Conservation (phyloP, 2,888 invertebrate genomes). For the Brachypterus glaber region DNA sequence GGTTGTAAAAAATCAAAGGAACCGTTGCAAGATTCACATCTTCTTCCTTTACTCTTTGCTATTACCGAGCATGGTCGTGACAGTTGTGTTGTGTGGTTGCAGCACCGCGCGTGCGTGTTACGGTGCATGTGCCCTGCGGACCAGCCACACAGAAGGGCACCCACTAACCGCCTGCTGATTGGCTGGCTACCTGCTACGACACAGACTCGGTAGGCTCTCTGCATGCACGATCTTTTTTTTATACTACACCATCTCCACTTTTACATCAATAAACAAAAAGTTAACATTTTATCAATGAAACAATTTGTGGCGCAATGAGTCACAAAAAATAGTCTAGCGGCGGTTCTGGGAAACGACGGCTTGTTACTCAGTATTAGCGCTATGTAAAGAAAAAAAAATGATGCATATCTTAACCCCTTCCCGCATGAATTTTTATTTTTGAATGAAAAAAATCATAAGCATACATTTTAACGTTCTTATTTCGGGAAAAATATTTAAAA, state of each 20-base stretch:
- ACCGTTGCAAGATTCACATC: not conserved
- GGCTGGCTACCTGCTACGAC: slow-evolving; percentile 38
- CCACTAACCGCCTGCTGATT: slow-evolving; percentile 35
- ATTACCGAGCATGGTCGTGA: slow-evolving; percentile 37
- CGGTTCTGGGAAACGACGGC: too few species aligned
- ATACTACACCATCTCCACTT: slow-evolving; percentile 11
- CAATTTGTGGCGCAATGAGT: too few species aligned
- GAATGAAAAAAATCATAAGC: too few species aligned
- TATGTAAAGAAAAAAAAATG: too few species aligned
- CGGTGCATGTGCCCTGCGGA: slow-evolving; percentile 72
- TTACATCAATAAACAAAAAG: too few species aligned
- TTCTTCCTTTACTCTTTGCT: not conserved
- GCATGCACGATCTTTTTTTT: slow-evolving; percentile 33
- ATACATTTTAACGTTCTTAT: too few species aligned
- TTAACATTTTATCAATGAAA: too few species aligned
- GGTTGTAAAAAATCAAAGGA: not conserved
- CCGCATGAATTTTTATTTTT: too few species aligned
- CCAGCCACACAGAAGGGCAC: slow-evolving; percentile 38
- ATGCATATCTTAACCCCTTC: too few species aligned
- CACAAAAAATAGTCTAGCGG: too few species aligned
- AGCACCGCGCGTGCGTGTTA: slow-evolving; percentile 86
- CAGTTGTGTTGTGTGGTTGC: slow-evolving; percentile 45
- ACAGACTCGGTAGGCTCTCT: slow-evolving; percentile 40
- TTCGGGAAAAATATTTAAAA: too few species aligned
- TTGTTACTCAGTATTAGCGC: too few species aligned